Percentiles rank a stretch among this genome's conserved stretches.
Evolutionary conservation across 2,888 invertebrate genomes (phyloP).

Genomic region (Mechanitis mazaeus): DNA sequence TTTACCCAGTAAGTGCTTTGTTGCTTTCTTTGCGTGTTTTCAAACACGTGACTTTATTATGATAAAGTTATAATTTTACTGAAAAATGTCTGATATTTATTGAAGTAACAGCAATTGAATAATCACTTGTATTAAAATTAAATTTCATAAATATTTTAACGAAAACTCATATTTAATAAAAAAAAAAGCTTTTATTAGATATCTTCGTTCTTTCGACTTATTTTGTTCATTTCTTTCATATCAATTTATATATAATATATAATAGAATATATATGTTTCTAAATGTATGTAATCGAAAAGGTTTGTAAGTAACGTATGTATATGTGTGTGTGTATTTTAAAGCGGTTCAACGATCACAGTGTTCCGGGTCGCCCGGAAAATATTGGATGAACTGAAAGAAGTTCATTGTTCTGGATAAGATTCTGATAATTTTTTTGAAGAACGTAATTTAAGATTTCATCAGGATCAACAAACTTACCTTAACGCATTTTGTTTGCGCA

Average conservation of each 20-base stretch:
- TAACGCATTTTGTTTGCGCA: too few species aligned
- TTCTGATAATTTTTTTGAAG: constrained; percentile 12
- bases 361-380: background rate
- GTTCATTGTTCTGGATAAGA: constrained; percentile 10
- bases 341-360: background rate
- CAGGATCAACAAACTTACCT: constrained; percentile 12
- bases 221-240: too few species aligned
- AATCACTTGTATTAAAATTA: too few species aligned
- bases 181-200: too few species aligned
- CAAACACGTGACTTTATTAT: constrained; percentile 10
- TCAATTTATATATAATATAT: too few species aligned
- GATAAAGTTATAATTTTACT: background rate
- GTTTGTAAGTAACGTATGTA: too few species aligned
- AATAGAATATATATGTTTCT: too few species aligned
- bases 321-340: background rate
- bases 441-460: constrained; percentile 12
- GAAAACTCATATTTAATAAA: too few species aligned
- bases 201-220: too few species aligned
- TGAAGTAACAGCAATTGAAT: background rate
- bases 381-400: constrained; percentile 7
- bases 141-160: too few species aligned
- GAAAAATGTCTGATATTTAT: background rate
- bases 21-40: constrained; percentile 13
- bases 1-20: constrained; percentile 9
- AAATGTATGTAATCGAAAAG: background rate